Evolutionary conservation across 2,797 vertebrate species (phyloP).

Genomic region (Enteromius treurensis): DNA sequence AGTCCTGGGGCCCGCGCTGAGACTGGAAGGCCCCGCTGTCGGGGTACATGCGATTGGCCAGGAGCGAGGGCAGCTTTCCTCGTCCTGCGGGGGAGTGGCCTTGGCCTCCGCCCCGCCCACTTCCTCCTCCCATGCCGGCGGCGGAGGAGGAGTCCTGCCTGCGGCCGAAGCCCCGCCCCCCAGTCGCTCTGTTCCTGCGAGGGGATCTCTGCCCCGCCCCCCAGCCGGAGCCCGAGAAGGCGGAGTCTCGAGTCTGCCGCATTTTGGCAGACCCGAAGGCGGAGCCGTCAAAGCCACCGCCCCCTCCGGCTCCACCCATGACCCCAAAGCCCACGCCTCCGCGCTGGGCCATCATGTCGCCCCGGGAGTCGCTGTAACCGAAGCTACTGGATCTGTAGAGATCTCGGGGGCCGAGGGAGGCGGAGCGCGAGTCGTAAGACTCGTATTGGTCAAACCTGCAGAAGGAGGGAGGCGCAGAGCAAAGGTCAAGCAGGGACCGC

Average conservation of each 20-base stretch:
- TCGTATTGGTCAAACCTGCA: constrained; percentile 93
- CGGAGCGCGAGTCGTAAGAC: constrained; percentile 87
- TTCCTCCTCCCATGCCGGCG: constrained; percentile 77
- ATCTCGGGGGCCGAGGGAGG: constrained; percentile 86
- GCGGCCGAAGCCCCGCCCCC: constrained; percentile 79
- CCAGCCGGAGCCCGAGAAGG: constrained; percentile 81
- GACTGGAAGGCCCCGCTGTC: constrained; percentile 86
- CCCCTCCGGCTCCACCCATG: constrained; percentile 73
- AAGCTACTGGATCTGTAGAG: constrained; percentile 88
- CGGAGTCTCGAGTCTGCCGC: constrained; percentile 81
- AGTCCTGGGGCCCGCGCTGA: constrained; percentile 83
- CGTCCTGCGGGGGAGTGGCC: constrained; percentile 83
- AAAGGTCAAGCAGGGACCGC: constrained; percentile 56
- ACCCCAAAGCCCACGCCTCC: constrained; percentile 80
- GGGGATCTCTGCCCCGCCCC: constrained; percentile 80
- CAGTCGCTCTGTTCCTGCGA: constrained; percentile 79
- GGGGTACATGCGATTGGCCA: constrained; percentile 91
- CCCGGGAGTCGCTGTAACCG: constrained; percentile 86
- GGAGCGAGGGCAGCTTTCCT: constrained; percentile 91
- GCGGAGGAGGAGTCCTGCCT: constrained; percentile 79
- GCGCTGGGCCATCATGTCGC: constrained; percentile 82
- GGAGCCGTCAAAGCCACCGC: constrained; percentile 69
- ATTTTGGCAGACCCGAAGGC: constrained; percentile 82
- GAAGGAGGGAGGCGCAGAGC: constrained; percentile 70
- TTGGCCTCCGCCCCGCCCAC: constrained; percentile 74